phyloP scores from a whole-genome alignment of 1,140 invertebrate genomes.

The Propsilocerus akamusi region DNA sequence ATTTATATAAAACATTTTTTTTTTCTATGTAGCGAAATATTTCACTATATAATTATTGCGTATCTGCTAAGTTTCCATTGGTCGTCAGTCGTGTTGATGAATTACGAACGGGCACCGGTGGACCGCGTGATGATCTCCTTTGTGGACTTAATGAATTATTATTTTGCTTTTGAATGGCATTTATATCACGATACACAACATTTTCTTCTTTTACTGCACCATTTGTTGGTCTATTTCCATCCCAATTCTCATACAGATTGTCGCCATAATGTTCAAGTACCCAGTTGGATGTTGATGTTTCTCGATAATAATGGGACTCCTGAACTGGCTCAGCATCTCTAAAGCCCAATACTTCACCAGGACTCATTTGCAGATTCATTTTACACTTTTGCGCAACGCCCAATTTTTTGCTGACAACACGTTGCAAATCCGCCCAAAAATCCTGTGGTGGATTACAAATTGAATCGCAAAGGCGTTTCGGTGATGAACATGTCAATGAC shows the following conservation, averaged over 20 bases:
- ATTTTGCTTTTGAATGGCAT: not conserved
- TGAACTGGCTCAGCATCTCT: slow-evolving; percentile 32
- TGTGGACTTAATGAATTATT: not conserved
- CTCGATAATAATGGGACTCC: slow-evolving; percentile 36
- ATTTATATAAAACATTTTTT: not conserved
- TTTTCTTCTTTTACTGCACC: slow-evolving; percentile 4
- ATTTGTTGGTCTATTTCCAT: slow-evolving; percentile 7
- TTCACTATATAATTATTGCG: not conserved
- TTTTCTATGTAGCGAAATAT: not conserved
- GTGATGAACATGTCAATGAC: slow-evolving; percentile 31
- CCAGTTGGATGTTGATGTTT: slow-evolving; percentile 74
- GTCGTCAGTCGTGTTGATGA: not conserved
- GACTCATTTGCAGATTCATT: slow-evolving; percentile 60
- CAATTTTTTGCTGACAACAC: slow-evolving; percentile 88
- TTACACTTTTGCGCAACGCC: slow-evolving; percentile 84
- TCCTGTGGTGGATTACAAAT: slow-evolving; percentile 58
- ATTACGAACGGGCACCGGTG: not conserved
- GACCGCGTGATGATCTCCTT: not conserved
- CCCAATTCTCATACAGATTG: slow-evolving; percentile 23
- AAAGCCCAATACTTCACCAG: slow-evolving; percentile 80
- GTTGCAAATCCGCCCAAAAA: slow-evolving; percentile 70
- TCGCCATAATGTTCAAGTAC: slow-evolving; percentile 71
- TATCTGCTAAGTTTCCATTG: not conserved
- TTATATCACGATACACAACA: not conserved
- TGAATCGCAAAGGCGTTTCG: slow-evolving; percentile 50